Evolutionary conservation across 2,797 vertebrate genomes (phyloP), one percentile per base, ranked within the genome.

Genomic region (Echiichthys vipera): DNA sequence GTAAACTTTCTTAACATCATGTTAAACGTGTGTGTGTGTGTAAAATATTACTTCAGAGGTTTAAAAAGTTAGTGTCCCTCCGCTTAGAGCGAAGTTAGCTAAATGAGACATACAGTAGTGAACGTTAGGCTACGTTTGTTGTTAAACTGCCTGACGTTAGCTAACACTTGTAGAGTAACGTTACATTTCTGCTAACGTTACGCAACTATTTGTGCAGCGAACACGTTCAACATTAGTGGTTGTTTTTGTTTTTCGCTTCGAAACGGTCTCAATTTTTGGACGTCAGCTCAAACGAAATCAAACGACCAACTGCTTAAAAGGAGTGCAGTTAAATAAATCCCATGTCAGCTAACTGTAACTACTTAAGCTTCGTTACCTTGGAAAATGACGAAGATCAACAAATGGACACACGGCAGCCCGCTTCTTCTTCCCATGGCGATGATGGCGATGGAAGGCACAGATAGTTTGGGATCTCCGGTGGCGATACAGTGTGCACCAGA

Each of bases 291-390:
- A n/a, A n/a, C n/a, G 4, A 20, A 5, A 32, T 14, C 17, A 18
- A 22, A 50, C n/a, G 3, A 50, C 14, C 13, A 22, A 14, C 17
- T 25, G 4, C 32, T n/a, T n/a, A n/a, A n/a, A n/a, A n/a, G n/a
- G n/a, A n/a, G n/a, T n/a, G n/a, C n/a, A n/a, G n/a, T n/a, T n/a
- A n/a, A n/a, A n/a, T n/a, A n/a, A n/a, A n/a, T n/a, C n/a, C n/a
- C n/a, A n/a, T n/a, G 20, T 30, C 8, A 22, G 7, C 8, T n/a
- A 18, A 42, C 7, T 58, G 4, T 4, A 5, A 12, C 18, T 27
- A 9, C 4, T 13, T 36, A n/a, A 0, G 22, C 5, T 20, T 1
- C 22, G 56, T 71, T 83, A 92, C 92, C 88, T 67, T 58, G 61
- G 8, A 74, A 78, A 65, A 79, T 1, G 25, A 83, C 5, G n/a